Conservation (phyloP, 1,140 invertebrate genomes). For the Spodoptera frugiperda region DNA sequence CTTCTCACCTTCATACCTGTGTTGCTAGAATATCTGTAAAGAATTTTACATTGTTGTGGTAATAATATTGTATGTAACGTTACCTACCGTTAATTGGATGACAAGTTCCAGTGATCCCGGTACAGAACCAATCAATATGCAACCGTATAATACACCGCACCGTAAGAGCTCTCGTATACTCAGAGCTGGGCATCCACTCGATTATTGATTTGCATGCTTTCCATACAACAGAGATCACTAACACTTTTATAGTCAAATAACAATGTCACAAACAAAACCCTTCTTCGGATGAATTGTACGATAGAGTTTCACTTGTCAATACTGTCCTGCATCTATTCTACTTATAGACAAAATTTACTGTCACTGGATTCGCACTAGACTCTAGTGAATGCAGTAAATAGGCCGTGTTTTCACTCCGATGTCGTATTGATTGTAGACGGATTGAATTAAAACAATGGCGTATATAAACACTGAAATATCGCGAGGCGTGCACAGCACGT, state of each 20-base stretch:
- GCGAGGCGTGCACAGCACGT: conserved; percentile 82
- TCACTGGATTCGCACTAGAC: conserved; percentile 65
- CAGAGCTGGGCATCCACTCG: conserved; percentile 73
- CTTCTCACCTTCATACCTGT: not conserved
- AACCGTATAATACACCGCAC: conserved; percentile 78
- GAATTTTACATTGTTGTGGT: not conserved
- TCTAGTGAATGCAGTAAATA: conserved; percentile 61
- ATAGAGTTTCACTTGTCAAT: conserved; percentile 84
- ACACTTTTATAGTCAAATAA: conserved; percentile 74
- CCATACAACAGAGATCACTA: conserved; percentile 75
- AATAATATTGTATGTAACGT: conserved; percentile 9
- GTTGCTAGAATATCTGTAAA: conserved; percentile 30
- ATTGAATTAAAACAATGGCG: conserved; percentile 81
- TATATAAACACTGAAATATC: conserved; percentile 80
- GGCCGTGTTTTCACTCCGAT: conserved; percentile 71
- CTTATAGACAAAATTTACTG: conserved; percentile 68
- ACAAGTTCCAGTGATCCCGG: conserved; percentile 69
- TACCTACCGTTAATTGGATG: conserved; percentile 68
- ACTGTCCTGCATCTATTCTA: conserved; percentile 66
- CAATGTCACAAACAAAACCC: conserved; percentile 72
- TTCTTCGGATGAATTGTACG: conserved; percentile 72
- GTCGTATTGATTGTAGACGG: conserved; percentile 78
- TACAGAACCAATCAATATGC: conserved; percentile 81
- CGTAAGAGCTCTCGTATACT: conserved; percentile 71
- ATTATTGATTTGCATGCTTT: conserved; percentile 83